A percentile compares a stretch with the other conserved stretches of the same genome.
Evolutionary conservation across 2,797 vertebrate species (phyloP).

Genomic region (Prunella strophiata): DNA sequence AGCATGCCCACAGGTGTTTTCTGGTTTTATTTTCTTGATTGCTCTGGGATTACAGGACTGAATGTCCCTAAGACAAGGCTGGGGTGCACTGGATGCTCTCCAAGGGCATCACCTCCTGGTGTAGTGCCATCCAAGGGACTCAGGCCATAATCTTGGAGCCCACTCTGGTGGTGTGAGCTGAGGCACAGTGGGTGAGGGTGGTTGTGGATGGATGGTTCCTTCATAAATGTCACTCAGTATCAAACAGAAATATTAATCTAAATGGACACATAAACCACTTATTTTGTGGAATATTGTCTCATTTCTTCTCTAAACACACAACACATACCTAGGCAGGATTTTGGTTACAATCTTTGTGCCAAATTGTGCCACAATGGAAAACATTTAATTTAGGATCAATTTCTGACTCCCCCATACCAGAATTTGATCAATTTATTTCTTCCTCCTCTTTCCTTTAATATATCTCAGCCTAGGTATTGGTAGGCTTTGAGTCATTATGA

Average conservation of each 20-base stretch:
- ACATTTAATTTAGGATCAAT: background rate
- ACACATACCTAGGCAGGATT: background rate
- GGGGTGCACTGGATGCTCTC: background rate
- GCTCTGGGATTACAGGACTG: background rate
- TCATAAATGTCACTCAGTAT: background rate
- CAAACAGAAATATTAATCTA: background rate
- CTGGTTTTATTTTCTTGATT: background rate
- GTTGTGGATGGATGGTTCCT: background rate
- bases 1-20: background rate
- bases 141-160: rapidly evolving
- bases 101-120: background rate
- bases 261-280: background rate
- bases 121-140: background rate
- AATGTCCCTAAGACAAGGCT: rapidly evolving
- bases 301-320: background rate
- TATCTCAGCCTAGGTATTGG: background rate
- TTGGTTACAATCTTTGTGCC: background rate
- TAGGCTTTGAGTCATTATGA: background rate
- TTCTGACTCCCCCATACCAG: background rate
- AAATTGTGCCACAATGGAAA: rapidly evolving
- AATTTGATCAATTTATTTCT: background rate
- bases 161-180: background rate
- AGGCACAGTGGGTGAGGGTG: rapidly evolving
- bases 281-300: background rate
- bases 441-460: background rate